Conservation (phyloP, 2,797 vertebrate species). For the Cossypha polioptera region DNA sequence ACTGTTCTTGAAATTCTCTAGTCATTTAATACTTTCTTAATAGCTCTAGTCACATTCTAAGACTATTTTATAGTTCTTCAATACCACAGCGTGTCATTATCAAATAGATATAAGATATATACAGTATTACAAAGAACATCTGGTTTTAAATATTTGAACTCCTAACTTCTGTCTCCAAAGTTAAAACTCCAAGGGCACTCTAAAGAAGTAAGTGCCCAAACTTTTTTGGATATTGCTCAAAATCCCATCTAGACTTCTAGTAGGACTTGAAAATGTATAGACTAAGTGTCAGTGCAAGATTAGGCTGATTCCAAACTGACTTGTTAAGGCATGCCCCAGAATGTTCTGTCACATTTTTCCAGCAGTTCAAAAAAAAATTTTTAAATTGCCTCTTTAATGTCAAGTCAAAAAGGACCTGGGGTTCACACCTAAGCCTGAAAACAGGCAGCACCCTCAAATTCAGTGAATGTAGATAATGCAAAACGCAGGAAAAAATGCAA, state of each 20-base stretch:
- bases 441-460: not conserved
- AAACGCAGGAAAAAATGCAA: not conserved
- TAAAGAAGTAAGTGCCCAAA: not conserved
- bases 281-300: not conserved
- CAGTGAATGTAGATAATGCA: not conserved
- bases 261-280: not conserved
- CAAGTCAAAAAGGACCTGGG: not conserved
- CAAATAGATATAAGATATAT: not conserved
- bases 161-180: not conserved
- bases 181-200: not conserved
- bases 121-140: not conserved
- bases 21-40: constrained; percentile 6
- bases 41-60: not conserved
- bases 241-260: not conserved
- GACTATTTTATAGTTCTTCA: not conserved
- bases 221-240: not conserved
- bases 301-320: not conserved
- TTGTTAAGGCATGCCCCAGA: not conserved
- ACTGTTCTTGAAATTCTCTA: not conserved
- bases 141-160: constrained; percentile 37
- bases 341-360: not conserved
- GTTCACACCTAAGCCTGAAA: not conserved
- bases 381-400: not conserved
- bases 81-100: not conserved
- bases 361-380: not conserved